phyloP scores from a whole-genome alignment of 2,113 vertebrate species.

The Heloderma charlesbogerti region DNA sequence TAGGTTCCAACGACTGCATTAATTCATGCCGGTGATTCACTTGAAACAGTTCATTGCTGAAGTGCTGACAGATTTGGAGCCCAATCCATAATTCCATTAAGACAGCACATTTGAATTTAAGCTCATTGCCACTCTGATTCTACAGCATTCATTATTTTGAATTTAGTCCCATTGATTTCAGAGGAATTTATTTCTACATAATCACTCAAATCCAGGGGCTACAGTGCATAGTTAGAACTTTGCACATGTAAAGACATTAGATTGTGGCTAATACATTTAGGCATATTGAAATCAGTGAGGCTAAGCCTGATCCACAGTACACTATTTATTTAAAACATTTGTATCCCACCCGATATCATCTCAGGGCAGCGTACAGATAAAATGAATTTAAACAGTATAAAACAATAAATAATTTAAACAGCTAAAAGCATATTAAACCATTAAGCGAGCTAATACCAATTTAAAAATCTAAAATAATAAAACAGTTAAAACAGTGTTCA shows the following conservation, averaged over 20 bases:
- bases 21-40: slow-evolving; percentile 67
- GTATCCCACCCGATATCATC: too few species aligned
- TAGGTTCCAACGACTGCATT: slow-evolving; percentile 42
- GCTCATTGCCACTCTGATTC: not conserved
- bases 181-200: not conserved
- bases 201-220: not conserved
- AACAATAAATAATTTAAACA: too few species aligned
- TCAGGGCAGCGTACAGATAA: too few species aligned
- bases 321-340: too few species aligned
- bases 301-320: not conserved
- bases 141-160: not conserved
- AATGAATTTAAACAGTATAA: too few species aligned
- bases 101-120: slow-evolving; percentile 8
- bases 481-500: too few species aligned
- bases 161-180: not conserved
- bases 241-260: not conserved
- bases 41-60: slow-evolving; percentile 51
- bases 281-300: not conserved
- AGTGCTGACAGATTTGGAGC: slow-evolving; percentile 53
- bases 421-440: too few species aligned
- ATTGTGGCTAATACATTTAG: not conserved
- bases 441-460: too few species aligned
- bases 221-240: not conserved
- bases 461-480: too few species aligned
- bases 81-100: slow-evolving; percentile 9